Evolutionary conservation across 92 coral and sea anemone species (phyloP), one percentile per base, ranked within the genome.

Genomic region (Siderastrea radians): DNA sequence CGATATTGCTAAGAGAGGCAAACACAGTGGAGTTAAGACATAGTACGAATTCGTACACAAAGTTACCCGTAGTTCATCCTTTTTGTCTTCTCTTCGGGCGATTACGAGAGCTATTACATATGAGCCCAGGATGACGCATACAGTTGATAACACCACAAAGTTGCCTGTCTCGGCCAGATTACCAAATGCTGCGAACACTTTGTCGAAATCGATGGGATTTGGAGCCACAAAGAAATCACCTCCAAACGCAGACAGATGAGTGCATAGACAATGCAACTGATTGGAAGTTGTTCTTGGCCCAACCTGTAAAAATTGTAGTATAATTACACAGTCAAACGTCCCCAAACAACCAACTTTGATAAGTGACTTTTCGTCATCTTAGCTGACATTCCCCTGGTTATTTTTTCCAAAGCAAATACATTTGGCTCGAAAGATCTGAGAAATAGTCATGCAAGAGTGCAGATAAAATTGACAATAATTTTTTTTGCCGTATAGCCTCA

Each of bases 181-280:
- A 17, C 96, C 95, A 86, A 95, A 95, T 72, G 89, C 96, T 54
- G 98, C 96, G 79, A 93, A 95, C n/a, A 95, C 98, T 77, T 95
- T 93, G 72, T 95, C 98, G 73, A 95, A 95, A 71, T 95, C 98
- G 72, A 95, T 95, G 67, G 98, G 98, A 68, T 95, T 95, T 15
- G 98, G 98, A 15, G 98, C 98, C 17, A 95, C 98, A 52, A 95
- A 83, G 93, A 95, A 95, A 76, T 95, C 98, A 2, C 98, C 98
- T 13, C 98, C 98, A 89, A 95, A 95, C 53, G 98, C 96, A 47
- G 98, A 95, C 8, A 95, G 86, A 82, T 95, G 98, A 45, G 90
- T 95, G 51, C 98, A 95, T 1, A 93, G 84, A 71, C 98, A 95
- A 8, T 95, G 96, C 45, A 95, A 86, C 80, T 91, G 92, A 12